phyloP scores from a whole-genome alignment of 92 coral and sea anemone species.

The Heteractis magnifica region DNA sequence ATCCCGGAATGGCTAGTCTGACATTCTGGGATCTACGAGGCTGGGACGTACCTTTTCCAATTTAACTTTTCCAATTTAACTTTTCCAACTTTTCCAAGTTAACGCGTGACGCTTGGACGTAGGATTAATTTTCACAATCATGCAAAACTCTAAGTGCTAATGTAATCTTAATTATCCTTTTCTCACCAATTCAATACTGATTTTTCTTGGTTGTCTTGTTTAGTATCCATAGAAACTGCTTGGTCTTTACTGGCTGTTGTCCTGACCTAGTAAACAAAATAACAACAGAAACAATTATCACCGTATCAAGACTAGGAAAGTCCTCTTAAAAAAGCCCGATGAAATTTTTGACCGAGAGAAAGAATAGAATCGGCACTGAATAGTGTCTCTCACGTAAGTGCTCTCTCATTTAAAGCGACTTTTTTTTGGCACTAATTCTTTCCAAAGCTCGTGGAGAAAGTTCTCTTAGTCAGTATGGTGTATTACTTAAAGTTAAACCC shows the following conservation, averaged over 20 bases:
- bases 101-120: neutral
- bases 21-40: too few species aligned
- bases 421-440: too few species aligned
- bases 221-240: neutral
- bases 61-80: too few species aligned
- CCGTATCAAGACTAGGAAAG: neutral
- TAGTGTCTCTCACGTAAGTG: too few species aligned
- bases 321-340: too few species aligned
- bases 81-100: neutral
- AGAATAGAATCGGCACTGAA: too few species aligned
- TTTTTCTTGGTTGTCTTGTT: neutral
- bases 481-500: too few species aligned
- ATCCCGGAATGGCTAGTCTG: too few species aligned
- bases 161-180: neutral
- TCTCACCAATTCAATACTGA: neutral
- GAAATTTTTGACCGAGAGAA: neutral
- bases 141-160: neutral
- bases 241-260: neutral
- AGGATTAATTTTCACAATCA: neutral
- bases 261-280: neutral
- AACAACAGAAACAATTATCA: neutral
- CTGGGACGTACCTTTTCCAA: too few species aligned
- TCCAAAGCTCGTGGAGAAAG: neutral
- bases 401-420: too few species aligned
- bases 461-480: too few species aligned